Conservation (phyloP, 2,888 invertebrate species). For the Coenonympha glycerion region DNA sequence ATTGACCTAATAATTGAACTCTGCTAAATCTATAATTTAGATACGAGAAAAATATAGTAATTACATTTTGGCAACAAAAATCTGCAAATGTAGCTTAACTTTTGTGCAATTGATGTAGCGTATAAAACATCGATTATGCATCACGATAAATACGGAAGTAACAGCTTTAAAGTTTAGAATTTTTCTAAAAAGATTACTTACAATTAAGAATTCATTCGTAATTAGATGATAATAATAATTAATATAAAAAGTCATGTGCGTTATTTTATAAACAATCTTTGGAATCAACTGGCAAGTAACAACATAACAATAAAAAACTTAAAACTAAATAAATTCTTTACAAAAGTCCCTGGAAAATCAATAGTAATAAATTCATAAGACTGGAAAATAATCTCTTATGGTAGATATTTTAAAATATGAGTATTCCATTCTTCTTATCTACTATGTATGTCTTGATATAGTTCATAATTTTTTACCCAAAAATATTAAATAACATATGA, state of each 20-base stretch:
- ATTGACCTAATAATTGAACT: slow-evolving; percentile 1
- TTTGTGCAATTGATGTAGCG: not conserved
- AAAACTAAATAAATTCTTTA: slow-evolving; percentile 46
- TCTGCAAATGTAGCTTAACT: not conserved
- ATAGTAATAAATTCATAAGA: slow-evolving; percentile 44
- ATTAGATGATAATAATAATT: no score
- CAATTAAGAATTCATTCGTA: no score
- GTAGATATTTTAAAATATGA: slow-evolving; percentile 28
- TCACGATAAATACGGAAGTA: no score
- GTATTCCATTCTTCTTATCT: slow-evolving; percentile 25
- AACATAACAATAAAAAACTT: slow-evolving; percentile 41
- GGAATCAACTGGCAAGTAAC: slow-evolving; percentile 61
- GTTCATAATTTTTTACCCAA: slow-evolving; percentile 8
- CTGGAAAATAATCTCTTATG: slow-evolving; percentile 14
- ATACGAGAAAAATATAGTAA: not conserved
- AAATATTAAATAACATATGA: slow-evolving; percentile 17
- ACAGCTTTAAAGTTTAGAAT: no score
- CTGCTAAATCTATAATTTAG: not conserved
- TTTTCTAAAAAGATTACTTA: no score
- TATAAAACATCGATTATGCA: no score
- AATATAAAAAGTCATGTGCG: slow-evolving; percentile 8
- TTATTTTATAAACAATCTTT: slow-evolving; percentile 51
- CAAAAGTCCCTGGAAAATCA: slow-evolving; percentile 46
- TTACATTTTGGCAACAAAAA: not conserved
- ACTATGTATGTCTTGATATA: slow-evolving; percentile 16